Percentiles rank a stretch among this genome's conserved stretches.
These are phyloP conservation scores for Proteles cristata DNA, from an alignment of 2,113 vertebrate species.

Conservation along the genomic window DNA sequence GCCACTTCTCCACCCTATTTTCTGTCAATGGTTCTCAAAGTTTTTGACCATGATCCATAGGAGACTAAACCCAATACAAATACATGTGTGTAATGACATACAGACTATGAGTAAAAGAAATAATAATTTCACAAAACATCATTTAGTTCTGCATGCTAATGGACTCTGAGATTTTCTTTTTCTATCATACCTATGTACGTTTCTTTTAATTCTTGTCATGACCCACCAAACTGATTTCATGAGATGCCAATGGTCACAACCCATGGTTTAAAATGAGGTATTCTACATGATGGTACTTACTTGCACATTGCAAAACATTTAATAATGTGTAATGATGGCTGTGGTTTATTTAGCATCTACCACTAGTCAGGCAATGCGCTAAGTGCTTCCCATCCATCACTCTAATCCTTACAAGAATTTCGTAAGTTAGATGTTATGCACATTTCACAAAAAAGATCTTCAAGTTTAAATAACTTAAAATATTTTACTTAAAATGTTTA, in stretches of 20 bases:
- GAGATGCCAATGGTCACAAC: neutral
- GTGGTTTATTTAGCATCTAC: neutral
- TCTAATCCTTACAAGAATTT: neutral
- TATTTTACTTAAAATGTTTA: slow-evolving; percentile 17
- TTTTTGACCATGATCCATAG: neutral
- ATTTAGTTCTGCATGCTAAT: neutral
- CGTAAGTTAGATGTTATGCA: neutral
- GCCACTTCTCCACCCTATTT: neutral
- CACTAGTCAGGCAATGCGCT: neutral
- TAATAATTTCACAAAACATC: neutral
- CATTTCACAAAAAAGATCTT: neutral
- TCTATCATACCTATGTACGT: neutral
- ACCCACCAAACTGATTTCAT: neutral
- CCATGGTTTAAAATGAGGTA: neutral
- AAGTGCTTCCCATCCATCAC: neutral
- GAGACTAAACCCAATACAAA: neutral
- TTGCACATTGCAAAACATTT: neutral
- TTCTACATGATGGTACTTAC: neutral
- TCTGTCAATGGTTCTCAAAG: neutral
- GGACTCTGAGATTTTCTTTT: neutral
- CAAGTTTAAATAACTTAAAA: neutral
- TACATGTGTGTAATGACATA: neutral
- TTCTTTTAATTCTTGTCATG: neutral
- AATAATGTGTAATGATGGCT: neutral
- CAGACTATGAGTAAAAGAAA: neutral